Base-by-base conservation (phyloP, 2,797 vertebrate genomes). In the Hozukius guyotensis region DNA sequence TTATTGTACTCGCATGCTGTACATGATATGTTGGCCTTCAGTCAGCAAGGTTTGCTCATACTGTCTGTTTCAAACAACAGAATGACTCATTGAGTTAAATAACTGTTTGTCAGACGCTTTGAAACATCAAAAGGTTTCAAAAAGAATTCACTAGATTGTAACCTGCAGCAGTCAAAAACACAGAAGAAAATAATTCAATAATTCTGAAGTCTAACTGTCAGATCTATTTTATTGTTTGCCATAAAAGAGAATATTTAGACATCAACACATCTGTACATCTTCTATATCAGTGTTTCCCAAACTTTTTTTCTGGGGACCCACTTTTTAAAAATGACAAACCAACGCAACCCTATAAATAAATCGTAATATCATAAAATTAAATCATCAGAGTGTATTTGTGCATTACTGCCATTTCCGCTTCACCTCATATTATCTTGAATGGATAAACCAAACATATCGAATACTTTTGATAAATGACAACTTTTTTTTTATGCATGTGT, bases 171-270 rank as follows among this genome's bases (percentile, higher is more conserved):
- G 6, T 24, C 46, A 52, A 72, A 72, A 78, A 72, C 3, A 4
- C 18, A 46, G 5, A 32, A 32, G 57, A 24, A 68, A 14, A 60
- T 62, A 18, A 49, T 60, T 49, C 56, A 66, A n/a, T n/a, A 53
- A 42, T 66, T 56, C 32, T 80, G 4, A 69, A 29, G 18, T 56
- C 32, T 25, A 31, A 36, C 27, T 63, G 31, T 78, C 42, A 67
- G 29, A 67, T 62, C 18, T 49, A 36, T 70, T 70, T 74, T 8
- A 65, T 63, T 72, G 16, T 75, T 56, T 46, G 42, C 11, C 42
- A 76, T 60, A 38, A 78, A 66, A 85, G 60, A 46, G 49, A 78
- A 64, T 77, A 70, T 81, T 3, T 69, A 9, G 7, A 62, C 38
- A 27, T 56, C 10, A 57, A 27, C 62, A 63, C 38, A 56, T 31